Conservation (phyloP, 2,888 invertebrate species). For the Plebejus argus region DNA sequence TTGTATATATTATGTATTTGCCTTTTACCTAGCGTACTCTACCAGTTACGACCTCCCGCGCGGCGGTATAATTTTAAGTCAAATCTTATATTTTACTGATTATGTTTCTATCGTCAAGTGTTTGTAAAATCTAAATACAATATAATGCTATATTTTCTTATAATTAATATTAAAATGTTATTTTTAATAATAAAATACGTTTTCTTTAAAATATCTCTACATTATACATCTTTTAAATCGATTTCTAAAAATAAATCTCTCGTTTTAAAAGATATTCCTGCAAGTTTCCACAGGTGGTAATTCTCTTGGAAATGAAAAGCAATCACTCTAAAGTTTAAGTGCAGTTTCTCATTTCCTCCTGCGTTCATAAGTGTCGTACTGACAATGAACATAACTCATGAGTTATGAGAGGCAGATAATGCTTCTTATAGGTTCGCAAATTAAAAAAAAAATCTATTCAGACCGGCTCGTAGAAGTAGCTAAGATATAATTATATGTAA, state of each 20-base stretch:
- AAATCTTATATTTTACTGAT: background rate
- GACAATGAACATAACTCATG: background rate
- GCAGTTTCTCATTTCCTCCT: background rate
- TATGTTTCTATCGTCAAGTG: background rate
- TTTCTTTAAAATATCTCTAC: too few species aligned
- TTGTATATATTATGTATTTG: background rate
- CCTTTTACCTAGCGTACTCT: background rate
- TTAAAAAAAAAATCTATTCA: background rate
- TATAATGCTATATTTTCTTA: too few species aligned
- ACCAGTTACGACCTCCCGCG: background rate
- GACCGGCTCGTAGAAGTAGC: background rate
- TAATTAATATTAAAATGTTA: too few species aligned
- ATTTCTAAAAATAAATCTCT: background rate
- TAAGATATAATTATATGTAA: background rate
- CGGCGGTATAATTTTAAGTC: background rate
- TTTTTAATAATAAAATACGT: too few species aligned
- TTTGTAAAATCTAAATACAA: background rate
- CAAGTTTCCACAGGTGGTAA: background rate
- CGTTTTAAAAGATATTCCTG: background rate
- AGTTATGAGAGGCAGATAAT: background rate
- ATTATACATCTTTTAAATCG: too few species aligned
- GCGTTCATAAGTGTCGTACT: background rate
- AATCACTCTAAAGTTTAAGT: background rate
- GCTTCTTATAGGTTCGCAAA: background rate
- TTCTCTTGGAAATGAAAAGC: background rate